phyloP scores from a whole-genome alignment of 2,113 vertebrate species.

The Odontophorus gujanensis region DNA sequence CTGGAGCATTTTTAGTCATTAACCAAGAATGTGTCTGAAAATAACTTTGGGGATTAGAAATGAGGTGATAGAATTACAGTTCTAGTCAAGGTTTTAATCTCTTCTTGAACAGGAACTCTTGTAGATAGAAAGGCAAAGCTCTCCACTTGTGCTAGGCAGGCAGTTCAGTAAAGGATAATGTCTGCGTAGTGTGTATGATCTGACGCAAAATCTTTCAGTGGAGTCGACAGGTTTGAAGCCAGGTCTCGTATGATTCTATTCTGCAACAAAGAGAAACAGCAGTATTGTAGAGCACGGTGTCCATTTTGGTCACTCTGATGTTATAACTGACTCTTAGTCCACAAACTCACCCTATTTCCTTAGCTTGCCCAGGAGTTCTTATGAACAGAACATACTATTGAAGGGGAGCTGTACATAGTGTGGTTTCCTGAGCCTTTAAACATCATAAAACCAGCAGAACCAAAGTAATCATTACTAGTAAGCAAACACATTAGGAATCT shows the following conservation, averaged over 20 bases:
- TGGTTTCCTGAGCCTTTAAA: constrained; percentile 26
- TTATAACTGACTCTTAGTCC: not conserved
- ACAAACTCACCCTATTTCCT: constrained; percentile 20
- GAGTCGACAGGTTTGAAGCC: constrained; percentile 6
- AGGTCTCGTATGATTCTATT: not conserved
- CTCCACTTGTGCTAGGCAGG: accelerated
- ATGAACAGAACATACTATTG: not conserved
- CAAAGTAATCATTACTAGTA: constrained; percentile 23
- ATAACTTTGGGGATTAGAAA: not conserved
- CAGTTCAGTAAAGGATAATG: not conserved
- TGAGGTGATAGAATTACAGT: not conserved
- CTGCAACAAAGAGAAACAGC: not conserved
- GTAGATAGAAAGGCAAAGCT: not conserved
- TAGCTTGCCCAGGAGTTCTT: not conserved
- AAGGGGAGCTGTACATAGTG: constrained; percentile 23
- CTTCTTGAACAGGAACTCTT: not conserved
- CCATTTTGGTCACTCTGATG: constrained; percentile 15
- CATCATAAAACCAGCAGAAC: not conserved
- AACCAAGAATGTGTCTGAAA: not conserved
- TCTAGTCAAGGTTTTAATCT: not conserved
- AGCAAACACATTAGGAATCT: not conserved
- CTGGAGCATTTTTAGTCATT: not conserved
- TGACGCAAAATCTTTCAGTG: constrained; percentile 1
- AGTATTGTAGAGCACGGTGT: not conserved
- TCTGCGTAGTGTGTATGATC: not conserved